Evolutionary conservation across 1,140 invertebrate species (phyloP), one percentile per base, ranked within the genome.

Genomic region (Cydia pomonella): DNA sequence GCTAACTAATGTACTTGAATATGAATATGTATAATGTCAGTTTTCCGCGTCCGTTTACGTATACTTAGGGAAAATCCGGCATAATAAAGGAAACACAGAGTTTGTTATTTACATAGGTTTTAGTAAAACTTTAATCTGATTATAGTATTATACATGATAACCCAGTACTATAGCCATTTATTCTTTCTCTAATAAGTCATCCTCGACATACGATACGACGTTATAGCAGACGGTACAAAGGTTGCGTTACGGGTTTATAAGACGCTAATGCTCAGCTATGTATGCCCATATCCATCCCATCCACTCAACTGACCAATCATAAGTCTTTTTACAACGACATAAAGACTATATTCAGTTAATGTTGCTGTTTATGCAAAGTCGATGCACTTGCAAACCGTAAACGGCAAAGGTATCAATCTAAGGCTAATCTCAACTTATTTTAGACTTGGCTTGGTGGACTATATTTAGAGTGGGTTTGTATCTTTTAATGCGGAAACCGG

Each of bases 331-430:
- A n/a, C n/a, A 53, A 7, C 0, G 6, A 18, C n/a, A 53, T 18
- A 18, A 6, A 0, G n/a, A 0, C n/a, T 0, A 53, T 18, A 10
- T 2, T 18, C 50, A 7, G 6, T 53, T 18, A 18, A 18, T 7
- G 12, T 2, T 13, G 6, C 6, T 18, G 4, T 53, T 18, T 9
- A 23, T 59, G 53, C 53, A 23, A 23, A 59, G 53, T 59, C 53
- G 53, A 23, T 59, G 53, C 53, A 59, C 53, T 23, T 59, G 53
- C 53, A n/a, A 59, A 23, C 53, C 21, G 21, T 59, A 59, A 21
- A 59, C 21, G 53, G 53, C 18, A 6, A 16, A 53, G 41, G 12
- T n/a, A 53, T 18, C 50, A 50, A n/a, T 50, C 47, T 50, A 18
- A 59, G 21, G 53, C 53, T 50, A n/a, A n/a, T 18, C 12, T 59